A percentile compares a stretch with the other conserved stretches of the same genome.
Conservation (phyloP, 2,113 vertebrate species). For the Halcyon malimbica region DNA sequence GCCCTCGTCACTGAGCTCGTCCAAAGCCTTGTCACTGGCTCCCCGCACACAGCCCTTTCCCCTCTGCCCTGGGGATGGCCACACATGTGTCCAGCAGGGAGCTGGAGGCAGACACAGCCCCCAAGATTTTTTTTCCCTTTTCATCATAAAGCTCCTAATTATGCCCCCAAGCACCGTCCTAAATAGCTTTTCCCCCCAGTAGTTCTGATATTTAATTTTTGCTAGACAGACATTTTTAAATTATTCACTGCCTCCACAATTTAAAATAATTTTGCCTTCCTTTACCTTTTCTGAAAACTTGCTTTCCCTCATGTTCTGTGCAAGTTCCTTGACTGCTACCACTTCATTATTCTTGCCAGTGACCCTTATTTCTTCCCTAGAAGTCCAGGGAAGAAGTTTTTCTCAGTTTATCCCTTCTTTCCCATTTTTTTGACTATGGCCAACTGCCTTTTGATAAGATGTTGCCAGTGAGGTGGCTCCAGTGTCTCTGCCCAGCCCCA, state of each 20-base stretch:
- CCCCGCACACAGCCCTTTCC: not conserved
- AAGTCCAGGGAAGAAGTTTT: not conserved
- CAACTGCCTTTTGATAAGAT: not conserved
- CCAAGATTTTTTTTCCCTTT: not conserved
- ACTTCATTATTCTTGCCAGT: not conserved
- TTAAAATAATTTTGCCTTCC: not conserved
- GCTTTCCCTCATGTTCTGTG: not conserved
- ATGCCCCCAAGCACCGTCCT: not conserved
- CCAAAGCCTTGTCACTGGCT: not conserved
- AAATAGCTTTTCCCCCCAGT: not conserved
- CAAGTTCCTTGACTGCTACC: not conserved
- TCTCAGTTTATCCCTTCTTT: not conserved
- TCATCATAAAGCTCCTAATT: not conserved
- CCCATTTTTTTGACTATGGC: not conserved
- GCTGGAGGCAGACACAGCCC: rapidly evolving
- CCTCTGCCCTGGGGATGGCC: not conserved
- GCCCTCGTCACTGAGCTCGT: not conserved
- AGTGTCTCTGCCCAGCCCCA: not conserved
- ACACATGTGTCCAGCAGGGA: rapidly evolving
- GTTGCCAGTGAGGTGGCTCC: not conserved
- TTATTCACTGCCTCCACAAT: not conserved
- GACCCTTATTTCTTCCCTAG: not conserved
- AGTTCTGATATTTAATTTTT: not conserved
- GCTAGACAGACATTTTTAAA: not conserved
- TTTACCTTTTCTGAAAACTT: not conserved